Evolutionary conservation across 1,140 invertebrate genomes (phyloP), one percentile per base, ranked within the genome.

Genomic region (Drosophila bocqueti): DNA sequence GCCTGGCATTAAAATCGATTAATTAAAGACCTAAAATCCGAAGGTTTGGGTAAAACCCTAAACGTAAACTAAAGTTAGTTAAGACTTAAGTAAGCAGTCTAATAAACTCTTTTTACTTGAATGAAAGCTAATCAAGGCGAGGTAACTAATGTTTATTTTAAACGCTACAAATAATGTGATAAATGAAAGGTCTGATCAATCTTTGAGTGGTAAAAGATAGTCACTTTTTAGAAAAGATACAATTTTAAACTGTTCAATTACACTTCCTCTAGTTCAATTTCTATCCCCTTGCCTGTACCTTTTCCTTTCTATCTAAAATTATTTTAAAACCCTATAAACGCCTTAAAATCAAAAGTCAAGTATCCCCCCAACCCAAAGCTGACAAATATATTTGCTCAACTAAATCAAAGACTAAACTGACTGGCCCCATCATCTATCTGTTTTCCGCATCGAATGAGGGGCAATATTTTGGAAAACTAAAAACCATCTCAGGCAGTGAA

Each of bases 371-470:
- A 38, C 2, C 18, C 18, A 46, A 21, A 59, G 13, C 11, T 5
- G 38, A 45, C 57, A 83, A 78, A 79, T 79, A 64, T 47, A 64
- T 61, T 79, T 61, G 75, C 46, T 52, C 26, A 75, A 36, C 55
- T 52, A 62, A 69, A 79, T 58, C 59, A 79, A 65, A 47, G 46
- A 61, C 24, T 66, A 31, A 81, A 38, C 8, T 50, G 15, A 40
- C 21, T 26, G 15, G 21, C 34, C n/a, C 36, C 21, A 52, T 36
- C 40, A 29, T 55, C 50, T 59, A 73, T 67, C 21, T 18, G 16
- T 29, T 45, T 65, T 18, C 11, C 11, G 9, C 63, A 43, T 45
- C 16, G 29, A 26, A 65, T 26, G 21, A 45, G 29, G 8, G 29
- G 16, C 58, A 45, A 65, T 45, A 63, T 66, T 45, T 63, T 18